Conservation (phyloP, 2,797 vertebrate genomes). For the Tragopan temminckii region DNA sequence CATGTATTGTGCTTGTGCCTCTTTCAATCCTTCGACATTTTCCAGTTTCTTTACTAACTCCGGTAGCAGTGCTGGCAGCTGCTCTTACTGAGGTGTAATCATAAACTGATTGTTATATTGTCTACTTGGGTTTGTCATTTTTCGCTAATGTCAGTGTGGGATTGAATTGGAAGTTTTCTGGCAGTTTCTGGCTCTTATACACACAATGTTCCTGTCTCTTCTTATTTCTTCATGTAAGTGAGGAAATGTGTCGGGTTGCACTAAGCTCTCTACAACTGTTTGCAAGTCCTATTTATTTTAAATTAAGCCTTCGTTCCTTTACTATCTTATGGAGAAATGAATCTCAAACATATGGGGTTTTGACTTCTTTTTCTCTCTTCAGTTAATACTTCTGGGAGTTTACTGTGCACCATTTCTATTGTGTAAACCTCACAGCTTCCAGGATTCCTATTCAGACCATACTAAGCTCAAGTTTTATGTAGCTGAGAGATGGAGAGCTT, state of each 20-base stretch:
- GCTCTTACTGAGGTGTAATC: constrained; percentile 42
- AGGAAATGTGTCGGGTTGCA: neutral
- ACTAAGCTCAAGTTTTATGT: neutral
- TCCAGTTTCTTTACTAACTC: constrained; percentile 27
- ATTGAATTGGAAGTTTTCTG: constrained; percentile 53
- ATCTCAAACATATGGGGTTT: neutral
- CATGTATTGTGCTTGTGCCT: neutral
- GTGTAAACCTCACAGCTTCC: neutral
- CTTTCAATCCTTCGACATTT: neutral
- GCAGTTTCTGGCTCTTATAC: constrained; percentile 12
- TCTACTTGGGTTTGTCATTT: constrained; percentile 13
- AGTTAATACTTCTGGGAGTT: neutral
- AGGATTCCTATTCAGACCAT: neutral
- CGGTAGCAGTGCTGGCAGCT: constrained; percentile 34
- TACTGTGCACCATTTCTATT: neutral
- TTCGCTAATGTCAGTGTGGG: constrained; percentile 26
- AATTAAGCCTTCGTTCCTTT: neutral
- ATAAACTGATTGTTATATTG: constrained; percentile 41
- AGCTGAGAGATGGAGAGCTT: neutral
- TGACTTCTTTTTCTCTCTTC: neutral
- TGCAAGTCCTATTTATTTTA: neutral
- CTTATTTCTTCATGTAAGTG: constrained; percentile 25
- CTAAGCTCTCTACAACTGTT: neutral
- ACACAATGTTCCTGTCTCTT: constrained; percentile 28
- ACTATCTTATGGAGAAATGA: neutral